Conservation (phyloP, 2,797 vertebrate species). For the Rhyacichthys aspro region DNA sequence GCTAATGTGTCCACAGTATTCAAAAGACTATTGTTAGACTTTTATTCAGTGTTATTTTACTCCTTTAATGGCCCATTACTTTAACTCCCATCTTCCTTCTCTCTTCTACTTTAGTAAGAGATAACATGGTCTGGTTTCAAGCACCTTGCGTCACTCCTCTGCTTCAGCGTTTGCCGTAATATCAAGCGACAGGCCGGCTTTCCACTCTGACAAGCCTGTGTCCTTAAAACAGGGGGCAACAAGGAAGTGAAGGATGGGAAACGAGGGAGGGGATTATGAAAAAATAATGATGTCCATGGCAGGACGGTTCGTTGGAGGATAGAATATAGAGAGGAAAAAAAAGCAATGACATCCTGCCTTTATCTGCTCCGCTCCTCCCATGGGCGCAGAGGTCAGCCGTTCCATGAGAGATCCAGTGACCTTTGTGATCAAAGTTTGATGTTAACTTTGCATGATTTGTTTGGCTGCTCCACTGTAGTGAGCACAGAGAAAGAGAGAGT, state of each 20-base stretch:
- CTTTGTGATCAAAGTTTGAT: slow-evolving; percentile 69
- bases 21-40: no score
- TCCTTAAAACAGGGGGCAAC: slow-evolving; percentile 55
- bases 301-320: slow-evolving; percentile 3
- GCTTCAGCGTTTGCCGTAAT: slow-evolving; percentile 51
- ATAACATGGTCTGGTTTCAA: slow-evolving; percentile 43
- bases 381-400: slow-evolving; percentile 47
- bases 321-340: slow-evolving; percentile 5
- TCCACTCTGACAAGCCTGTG: slow-evolving; percentile 55
- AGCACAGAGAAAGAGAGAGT: slow-evolving; percentile 34
- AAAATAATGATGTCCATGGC: slow-evolving; percentile 49
- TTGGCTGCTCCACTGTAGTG: slow-evolving; percentile 45
- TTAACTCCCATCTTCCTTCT: not conserved
- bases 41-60: not conserved
- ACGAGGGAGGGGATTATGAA: slow-evolving; percentile 40
- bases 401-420: slow-evolving; percentile 61
- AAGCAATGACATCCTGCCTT: slow-evolving; percentile 34
- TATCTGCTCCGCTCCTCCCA: slow-evolving; percentile 30
- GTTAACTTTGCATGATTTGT: slow-evolving; percentile 71
- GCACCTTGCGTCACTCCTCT: slow-evolving; percentile 57
- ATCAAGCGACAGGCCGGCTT: slow-evolving; percentile 64
- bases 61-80: not conserved
- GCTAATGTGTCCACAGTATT: no score
- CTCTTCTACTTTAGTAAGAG: slow-evolving; percentile 5
- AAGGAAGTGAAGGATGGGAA: slow-evolving; percentile 36